These are phyloP conservation scores for Pinna nobilis DNA, from an alignment of 1,140 invertebrate species.

Conservation along the genomic window DNA sequence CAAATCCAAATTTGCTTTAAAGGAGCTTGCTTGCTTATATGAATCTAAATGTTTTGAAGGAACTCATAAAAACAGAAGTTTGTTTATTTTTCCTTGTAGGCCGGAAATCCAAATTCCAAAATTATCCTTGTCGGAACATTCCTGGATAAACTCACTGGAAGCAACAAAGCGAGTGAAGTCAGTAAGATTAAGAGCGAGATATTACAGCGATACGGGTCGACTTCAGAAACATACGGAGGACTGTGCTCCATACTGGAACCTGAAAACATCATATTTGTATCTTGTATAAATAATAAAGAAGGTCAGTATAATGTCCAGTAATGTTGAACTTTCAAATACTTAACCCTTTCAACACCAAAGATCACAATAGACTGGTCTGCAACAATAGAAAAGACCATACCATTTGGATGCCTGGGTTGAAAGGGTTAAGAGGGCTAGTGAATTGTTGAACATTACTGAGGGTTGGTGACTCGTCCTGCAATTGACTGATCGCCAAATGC, in stretches of 20 bases:
- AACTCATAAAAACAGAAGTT: no score
- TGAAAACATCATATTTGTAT: conserved; percentile 43
- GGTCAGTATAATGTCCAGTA: not conserved
- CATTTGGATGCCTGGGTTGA: no score
- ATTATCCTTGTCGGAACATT: conserved; percentile 66
- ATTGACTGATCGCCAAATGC: no score
- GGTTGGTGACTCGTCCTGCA: no score
- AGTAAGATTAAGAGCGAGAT: conserved; percentile 13
- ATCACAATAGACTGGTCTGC: no score
- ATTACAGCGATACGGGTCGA: conserved; percentile 26
- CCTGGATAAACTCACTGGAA: conserved; percentile 48
- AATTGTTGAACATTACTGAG: no score
- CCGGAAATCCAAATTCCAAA: conserved; percentile 52
- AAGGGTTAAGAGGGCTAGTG: no score
- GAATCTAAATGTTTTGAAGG: no score
- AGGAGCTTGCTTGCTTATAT: not conserved
- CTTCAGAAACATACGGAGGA: conserved; percentile 15
- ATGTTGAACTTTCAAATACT: not conserved
- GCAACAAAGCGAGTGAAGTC: conserved; percentile 9
- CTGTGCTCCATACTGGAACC: conserved; percentile 14
- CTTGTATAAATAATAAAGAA: conserved; percentile 52
- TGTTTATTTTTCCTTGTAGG: conserved; percentile 43
- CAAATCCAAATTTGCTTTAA: no score
- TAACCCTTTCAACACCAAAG: no score
- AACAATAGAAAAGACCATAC: no score